A percentile compares a stretch with the other conserved stretches of the same genome.
phyloP scores from a whole-genome alignment of 2,888 invertebrate genomes.

The Brenthis hecate region DNA sequence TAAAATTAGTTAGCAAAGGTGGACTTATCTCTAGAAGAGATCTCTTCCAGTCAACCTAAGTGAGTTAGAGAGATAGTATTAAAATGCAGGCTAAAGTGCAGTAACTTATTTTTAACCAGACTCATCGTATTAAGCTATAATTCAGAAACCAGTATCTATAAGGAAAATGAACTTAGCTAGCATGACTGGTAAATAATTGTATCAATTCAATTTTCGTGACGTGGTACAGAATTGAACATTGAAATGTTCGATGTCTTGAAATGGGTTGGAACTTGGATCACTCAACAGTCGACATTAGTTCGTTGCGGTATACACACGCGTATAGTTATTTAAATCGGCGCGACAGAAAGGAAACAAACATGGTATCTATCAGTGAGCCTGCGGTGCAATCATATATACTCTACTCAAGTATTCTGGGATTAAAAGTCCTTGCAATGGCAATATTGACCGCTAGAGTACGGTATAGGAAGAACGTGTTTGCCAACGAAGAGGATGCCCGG shows the following conservation, averaged over 20 bases:
- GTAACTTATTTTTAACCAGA: too few relatives aligned
- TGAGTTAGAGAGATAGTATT: too few relatives aligned
- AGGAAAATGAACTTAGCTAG: background rate
- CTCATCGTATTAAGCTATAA: too few relatives aligned
- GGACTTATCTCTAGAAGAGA: too few relatives aligned
- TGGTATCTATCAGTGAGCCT: constrained; percentile 11
- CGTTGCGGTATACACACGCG: background rate
- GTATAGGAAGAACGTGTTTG: constrained; percentile 53
- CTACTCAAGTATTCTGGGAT: constrained; percentile 63
- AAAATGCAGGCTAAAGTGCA: too few relatives aligned
- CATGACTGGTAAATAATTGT: background rate
- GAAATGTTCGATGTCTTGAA: background rate
- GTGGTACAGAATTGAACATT: background rate
- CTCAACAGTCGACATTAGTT: background rate
- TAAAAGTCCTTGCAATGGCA: constrained; percentile 58
- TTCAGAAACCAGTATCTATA: too few relatives aligned
- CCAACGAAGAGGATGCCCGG: constrained; percentile 66
- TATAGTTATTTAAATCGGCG: background rate
- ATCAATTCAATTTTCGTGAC: background rate
- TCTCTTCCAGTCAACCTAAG: too few relatives aligned
- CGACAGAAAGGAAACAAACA: background rate
- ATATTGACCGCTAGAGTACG: constrained; percentile 56
- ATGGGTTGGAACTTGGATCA: background rate
- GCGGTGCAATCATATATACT: constrained; percentile 63
- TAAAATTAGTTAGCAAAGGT: too few relatives aligned